Evolutionary conservation across 2,888 invertebrate genomes (phyloP).

Genomic region (Stenichneumon culpator): DNA sequence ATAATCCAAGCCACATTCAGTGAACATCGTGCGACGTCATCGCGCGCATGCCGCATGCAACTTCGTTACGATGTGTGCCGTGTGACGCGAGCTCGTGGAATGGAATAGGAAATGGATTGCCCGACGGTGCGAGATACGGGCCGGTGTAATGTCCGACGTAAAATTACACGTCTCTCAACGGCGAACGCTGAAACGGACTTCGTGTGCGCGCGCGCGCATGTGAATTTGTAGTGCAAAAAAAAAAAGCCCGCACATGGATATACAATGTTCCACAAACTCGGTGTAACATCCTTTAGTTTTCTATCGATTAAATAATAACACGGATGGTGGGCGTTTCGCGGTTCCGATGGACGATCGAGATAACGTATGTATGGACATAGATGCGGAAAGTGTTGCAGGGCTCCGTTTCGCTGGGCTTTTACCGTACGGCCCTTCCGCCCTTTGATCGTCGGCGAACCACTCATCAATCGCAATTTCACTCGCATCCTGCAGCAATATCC

Average conservation of each 20-base stretch:
- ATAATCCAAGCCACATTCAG: background rate
- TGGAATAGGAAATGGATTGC: conserved; percentile 9
- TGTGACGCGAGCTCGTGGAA: background rate
- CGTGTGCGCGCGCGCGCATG: background rate
- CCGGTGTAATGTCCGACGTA: background rate
- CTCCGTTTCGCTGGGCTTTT: background rate
- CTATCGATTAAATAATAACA: conserved; percentile 50
- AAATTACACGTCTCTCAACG: conserved; percentile 17
- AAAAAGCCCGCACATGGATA: background rate
- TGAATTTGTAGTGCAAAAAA: background rate
- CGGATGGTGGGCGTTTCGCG: conserved; percentile 7
- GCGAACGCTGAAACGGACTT: background rate
- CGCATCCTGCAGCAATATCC: conserved; percentile 28
- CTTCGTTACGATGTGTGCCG: background rate
- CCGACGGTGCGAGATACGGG: background rate
- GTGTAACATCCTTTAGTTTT: background rate
- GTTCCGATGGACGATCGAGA: background rate
- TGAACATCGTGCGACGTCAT: background rate
- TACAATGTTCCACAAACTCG: conserved; percentile 1
- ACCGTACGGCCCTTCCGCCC: conserved; percentile 6
- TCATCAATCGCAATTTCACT: conserved; percentile 38
- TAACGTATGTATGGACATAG: conserved; percentile 4
- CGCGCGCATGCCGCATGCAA: background rate
- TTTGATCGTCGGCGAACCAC: conserved; percentile 20
- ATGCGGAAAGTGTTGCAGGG: background rate